Conservation (phyloP, 2,797 vertebrate genomes). For the Sebastes vulpes region DNA sequence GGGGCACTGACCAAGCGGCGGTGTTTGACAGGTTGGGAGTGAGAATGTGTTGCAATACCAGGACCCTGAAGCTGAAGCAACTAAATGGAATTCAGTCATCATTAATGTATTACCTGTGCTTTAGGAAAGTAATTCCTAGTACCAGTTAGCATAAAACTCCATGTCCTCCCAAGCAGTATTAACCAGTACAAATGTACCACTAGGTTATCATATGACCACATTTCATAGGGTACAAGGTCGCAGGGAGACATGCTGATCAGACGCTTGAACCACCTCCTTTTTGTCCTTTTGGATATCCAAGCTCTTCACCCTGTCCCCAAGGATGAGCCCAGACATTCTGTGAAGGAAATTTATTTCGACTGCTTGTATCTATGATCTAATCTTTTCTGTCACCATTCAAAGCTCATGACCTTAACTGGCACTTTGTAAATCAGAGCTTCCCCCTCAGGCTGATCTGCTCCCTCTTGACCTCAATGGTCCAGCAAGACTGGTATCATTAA, state of each 20-base stretch:
- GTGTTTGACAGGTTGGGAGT: not conserved
- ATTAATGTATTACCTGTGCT: not conserved
- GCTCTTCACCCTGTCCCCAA: not conserved
- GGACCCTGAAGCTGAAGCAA: not conserved
- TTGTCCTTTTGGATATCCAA: not conserved
- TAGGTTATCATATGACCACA: not conserved
- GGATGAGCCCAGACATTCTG: not conserved
- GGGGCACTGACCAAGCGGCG: too few relatives aligned
- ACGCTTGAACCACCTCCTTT: not conserved
- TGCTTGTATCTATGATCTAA: not conserved
- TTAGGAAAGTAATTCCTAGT: not conserved
- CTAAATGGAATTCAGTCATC: not conserved
- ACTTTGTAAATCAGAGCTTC: conserved; percentile 8
- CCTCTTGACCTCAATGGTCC: not conserved
- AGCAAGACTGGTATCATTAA: not conserved
- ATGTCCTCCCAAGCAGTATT: not conserved
- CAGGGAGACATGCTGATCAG: not conserved
- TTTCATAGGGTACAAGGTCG: too few relatives aligned
- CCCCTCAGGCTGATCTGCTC: not conserved
- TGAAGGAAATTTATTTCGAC: not conserved
- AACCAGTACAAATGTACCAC: not conserved
- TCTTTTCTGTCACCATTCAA: not conserved
- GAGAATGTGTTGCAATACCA: not conserved
- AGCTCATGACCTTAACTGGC: conserved; percentile 4
- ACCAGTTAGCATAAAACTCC: not conserved